Conservation (phyloP, 1,140 invertebrate species). For the Anadara kagoshimensis region DNA sequence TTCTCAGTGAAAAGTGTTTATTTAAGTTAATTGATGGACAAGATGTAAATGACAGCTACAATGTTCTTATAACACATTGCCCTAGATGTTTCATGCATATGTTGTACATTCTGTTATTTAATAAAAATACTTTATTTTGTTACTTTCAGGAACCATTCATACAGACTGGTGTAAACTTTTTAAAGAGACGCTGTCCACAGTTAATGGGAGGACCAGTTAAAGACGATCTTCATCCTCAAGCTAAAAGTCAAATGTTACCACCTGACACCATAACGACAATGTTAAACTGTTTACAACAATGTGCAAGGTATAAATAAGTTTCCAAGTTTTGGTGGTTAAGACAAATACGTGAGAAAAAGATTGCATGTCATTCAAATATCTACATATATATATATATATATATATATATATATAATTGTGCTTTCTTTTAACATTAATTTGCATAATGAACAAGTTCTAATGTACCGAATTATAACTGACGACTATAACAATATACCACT, state of each 20-base stretch:
- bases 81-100: no score
- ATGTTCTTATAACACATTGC: no score
- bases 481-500: no score
- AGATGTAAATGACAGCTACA: no score
- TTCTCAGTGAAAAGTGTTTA: no score
- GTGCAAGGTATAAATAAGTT: constrained; percentile 76
- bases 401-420: no score
- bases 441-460: no score
- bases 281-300: constrained; percentile 87
- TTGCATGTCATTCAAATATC: neutral
- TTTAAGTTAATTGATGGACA: no score
- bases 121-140: neutral
- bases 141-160: constrained; percentile 71
- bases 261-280: constrained; percentile 93
- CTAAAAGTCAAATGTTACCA: constrained; percentile 85
- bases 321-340: neutral
- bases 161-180: constrained; percentile 69
- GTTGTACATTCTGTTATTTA: no score
- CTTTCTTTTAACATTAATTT: no score
- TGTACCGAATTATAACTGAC: no score
- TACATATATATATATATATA: neutral
- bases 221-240: constrained; percentile 78
- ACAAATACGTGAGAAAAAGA: neutral
- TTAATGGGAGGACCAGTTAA: constrained; percentile 86
- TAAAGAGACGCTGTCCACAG: constrained; percentile 86